Evolutionary conservation across 1,140 invertebrate genomes (phyloP).

Genomic region (Dendroctonus valens): DNA sequence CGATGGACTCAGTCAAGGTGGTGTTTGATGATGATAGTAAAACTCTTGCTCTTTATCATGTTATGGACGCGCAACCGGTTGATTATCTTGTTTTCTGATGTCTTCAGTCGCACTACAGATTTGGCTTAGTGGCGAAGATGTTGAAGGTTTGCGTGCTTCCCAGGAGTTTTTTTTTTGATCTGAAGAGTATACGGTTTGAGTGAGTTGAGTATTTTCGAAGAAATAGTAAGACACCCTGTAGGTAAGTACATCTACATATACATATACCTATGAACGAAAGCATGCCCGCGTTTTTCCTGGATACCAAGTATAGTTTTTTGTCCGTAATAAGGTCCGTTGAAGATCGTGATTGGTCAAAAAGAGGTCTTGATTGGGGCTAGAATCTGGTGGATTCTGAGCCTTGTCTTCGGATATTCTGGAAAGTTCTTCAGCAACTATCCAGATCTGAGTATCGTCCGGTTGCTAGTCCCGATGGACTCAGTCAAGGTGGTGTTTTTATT

Average conservation of each 20-base stretch:
- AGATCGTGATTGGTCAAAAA: too few relatives aligned
- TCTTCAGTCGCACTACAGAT: conserved; percentile 52
- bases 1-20: conserved; percentile 47
- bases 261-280: too few relatives aligned
- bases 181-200: too few relatives aligned
- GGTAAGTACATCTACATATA: too few relatives aligned
- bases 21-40: conserved; percentile 53
- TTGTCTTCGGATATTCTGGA: conserved; percentile 52
- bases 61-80: conserved; percentile 52
- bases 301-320: too few relatives aligned
- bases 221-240: too few relatives aligned
- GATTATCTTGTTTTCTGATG: conserved; percentile 51
- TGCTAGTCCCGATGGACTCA: conserved; percentile 39
- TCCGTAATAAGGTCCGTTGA: too few relatives aligned
- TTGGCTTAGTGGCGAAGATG: too few relatives aligned
- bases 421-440: conserved; percentile 53
- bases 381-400: conserved; percentile 50
- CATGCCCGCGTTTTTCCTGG: too few relatives aligned
- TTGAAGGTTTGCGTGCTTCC: too few relatives aligned
- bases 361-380: conserved; percentile 48
- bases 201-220: too few relatives aligned
- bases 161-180: too few relatives aligned
- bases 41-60: conserved; percentile 53
- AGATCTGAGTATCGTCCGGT: conserved; percentile 53
- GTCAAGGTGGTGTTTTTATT: conserved; percentile 52